Conservation (phyloP, 2,888 invertebrate species). For the Lycaena phlaeas region DNA sequence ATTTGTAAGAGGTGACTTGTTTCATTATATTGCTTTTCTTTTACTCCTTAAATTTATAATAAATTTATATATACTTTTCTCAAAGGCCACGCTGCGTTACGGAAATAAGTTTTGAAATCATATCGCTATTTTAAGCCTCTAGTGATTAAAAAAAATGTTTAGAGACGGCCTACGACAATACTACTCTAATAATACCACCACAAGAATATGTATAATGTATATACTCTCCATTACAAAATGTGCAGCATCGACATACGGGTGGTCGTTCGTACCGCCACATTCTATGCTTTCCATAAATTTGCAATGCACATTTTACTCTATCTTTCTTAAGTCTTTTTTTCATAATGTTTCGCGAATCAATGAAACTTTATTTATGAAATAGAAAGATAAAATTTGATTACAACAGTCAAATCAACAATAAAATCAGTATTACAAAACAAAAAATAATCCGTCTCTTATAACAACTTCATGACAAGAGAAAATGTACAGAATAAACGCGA, state of each 20-base stretch:
- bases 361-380: no score
- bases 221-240: slow-evolving; percentile 41
- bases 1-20: slow-evolving; percentile 4
- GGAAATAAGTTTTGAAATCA: background rate
- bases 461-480: no score
- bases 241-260: slow-evolving; percentile 43
- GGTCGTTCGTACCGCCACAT: background rate
- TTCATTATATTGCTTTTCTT: slow-evolving; percentile 6
- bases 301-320: no score
- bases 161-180: background rate
- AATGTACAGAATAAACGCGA: no score
- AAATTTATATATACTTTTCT: background rate
- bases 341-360: no score
- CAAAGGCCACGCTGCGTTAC: slow-evolving; percentile 3
- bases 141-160: background rate
- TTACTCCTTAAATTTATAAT: background rate
- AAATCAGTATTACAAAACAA: no score
- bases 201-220: no score
- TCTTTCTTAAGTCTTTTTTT: no score
- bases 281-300: no score
- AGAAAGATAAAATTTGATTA: no score
- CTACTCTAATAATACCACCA: slow-evolving; percentile 3
- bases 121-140: slow-evolving; percentile 1
- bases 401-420: no score
- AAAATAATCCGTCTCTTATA: no score